Conservation (phyloP, 2,888 invertebrate species). For the Parnassius orleans region DNA sequence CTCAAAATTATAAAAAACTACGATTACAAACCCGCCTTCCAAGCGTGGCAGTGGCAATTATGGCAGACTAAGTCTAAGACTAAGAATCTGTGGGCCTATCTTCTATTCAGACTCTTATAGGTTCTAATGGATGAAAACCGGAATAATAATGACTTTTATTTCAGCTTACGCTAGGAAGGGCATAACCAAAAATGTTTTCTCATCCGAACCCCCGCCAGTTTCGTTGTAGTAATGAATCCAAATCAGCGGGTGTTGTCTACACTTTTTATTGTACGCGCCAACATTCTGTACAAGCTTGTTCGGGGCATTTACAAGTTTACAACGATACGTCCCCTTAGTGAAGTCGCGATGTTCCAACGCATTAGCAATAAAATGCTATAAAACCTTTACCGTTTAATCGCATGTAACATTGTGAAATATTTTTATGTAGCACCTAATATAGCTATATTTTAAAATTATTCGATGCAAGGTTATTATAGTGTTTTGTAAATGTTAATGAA, state of each 20-base stretch:
- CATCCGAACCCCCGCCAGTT: conserved; percentile 14
- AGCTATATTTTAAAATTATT: conserved; percentile 18
- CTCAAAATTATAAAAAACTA: too few species aligned
- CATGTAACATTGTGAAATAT: conserved; percentile 21
- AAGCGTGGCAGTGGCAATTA: too few species aligned
- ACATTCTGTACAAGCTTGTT: conserved; percentile 20
- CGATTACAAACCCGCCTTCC: too few species aligned
- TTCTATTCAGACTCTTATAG: too few species aligned
- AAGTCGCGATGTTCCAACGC: conserved; percentile 15
- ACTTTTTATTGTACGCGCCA: conserved; percentile 21
- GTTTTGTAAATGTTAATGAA: conserved; percentile 21
- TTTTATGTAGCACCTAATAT: conserved; percentile 3
- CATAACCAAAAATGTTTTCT: conserved; percentile 1
- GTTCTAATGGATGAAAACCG: too few species aligned
- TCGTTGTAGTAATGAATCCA: conserved; percentile 25
- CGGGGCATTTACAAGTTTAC: conserved; percentile 5
- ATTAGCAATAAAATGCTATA: conserved; percentile 21
- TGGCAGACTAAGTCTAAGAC: too few species aligned
- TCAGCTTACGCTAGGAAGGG: neutral
- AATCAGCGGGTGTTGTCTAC: conserved; percentile 24
- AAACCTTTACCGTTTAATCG: conserved; percentile 23
- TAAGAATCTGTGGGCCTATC: too few species aligned
- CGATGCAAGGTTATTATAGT: conserved; percentile 18
- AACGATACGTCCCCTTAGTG: conserved; percentile 10
- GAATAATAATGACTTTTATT: too few species aligned